Base-by-base conservation (phyloP, 2,113 vertebrate genomes). In the Microcebus lehilahytsara region DNA sequence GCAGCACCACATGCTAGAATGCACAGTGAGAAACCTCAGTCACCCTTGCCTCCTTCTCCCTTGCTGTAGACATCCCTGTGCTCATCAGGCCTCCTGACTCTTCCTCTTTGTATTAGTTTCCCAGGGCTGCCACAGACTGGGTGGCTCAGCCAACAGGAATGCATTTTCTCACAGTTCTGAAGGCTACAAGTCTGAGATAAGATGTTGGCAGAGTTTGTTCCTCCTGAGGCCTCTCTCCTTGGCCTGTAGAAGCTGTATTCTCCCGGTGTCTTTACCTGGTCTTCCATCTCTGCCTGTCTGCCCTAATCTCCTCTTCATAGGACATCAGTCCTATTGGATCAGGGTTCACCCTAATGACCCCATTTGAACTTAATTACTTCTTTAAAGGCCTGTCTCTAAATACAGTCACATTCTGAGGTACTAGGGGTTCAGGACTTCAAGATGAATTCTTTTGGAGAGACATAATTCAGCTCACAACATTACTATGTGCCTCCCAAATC, bases 41-140 rank as follows among this genome's bases (percentile, higher is more conserved):
- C 20, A 1, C 25, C 17, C 23, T 53, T 32, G 25, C 6, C 16
- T 58, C 30, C 42, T 11, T 3, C 16, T 40, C 62, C 46, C n/a
- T 23, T 32, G 2, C n/a, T 40, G 17, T 19, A 17, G 11, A 32
- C 5, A 17, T 23, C 56, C 23, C n/a, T 3, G 3, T 3, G 3
- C n/a, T 60, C 71, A 46, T 27, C 37, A 88, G 17, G 8, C 64
- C 56, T 37, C 46, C 20, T 6, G 56, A 27, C 23, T 22, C 32
- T 64, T 83, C 53, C 60, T 67, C 20, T 9, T n/a, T 23, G 16
- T 34, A 3, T 14, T 17, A 6, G 22, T 60, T 84, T 53, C 12
- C 37, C 81, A 27, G 2, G 1, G 12, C 40, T 19, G 0, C 30
- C 4, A 1, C 0, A 14, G 72, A 58, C 5, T 4, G 14, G 13